Evolutionary conservation across 2,888 invertebrate genomes (phyloP).

Genomic region (Crematogaster levior): DNA sequence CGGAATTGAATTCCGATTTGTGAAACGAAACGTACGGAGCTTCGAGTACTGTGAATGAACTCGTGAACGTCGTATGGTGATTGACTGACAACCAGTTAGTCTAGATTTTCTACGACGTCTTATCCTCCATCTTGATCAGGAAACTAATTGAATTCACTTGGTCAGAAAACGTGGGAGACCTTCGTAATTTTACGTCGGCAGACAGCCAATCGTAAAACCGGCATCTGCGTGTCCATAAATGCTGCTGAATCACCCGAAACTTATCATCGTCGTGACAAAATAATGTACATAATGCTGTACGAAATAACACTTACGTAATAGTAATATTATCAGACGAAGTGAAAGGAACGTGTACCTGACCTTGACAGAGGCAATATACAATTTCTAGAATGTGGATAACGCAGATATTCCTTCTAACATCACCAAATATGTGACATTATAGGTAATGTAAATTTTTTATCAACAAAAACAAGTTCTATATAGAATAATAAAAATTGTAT

Average conservation of each 20-base stretch:
- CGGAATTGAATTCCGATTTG: conserved; percentile 38
- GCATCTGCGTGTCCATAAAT: conserved; percentile 1
- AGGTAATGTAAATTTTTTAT: conserved; percentile 1
- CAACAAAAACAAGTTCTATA: neutral
- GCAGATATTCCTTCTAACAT: neutral
- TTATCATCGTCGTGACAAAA: conserved; percentile 9
- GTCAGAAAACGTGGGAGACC: neutral
- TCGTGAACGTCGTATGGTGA: conserved; percentile 57
- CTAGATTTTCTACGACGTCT: conserved; percentile 59
- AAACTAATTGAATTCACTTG: conserved; percentile 16
- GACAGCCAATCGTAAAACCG: conserved; percentile 3
- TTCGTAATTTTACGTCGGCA: conserved; percentile 19
- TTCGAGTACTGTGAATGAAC: conserved; percentile 38
- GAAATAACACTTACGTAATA: conserved; percentile 37
- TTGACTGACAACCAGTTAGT: conserved; percentile 63
- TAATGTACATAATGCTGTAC: conserved; percentile 14
- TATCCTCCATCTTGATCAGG: conserved; percentile 11
- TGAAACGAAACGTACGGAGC: neutral
- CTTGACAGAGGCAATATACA: conserved; percentile 14
- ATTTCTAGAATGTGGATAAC: conserved; percentile 15
- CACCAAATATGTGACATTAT: conserved; percentile 13
- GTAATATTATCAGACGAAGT: conserved; percentile 13
- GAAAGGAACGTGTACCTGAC: conserved; percentile 11
- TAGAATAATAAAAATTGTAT: neutral
- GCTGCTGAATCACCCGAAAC: conserved; percentile 22